phyloP scores from a whole-genome alignment of 2,888 invertebrate genomes.

The Brenthis ino region DNA sequence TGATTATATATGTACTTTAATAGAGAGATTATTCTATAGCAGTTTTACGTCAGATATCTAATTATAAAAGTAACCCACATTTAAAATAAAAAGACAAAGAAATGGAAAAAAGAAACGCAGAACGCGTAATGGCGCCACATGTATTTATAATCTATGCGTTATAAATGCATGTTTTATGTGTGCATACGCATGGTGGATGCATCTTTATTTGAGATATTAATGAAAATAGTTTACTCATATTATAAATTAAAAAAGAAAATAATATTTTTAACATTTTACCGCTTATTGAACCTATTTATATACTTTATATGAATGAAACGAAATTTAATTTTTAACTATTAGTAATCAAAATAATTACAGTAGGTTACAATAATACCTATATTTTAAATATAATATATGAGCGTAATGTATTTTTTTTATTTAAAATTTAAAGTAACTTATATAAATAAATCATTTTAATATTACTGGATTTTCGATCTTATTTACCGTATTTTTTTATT shows the following conservation, averaged over 20 bases:
- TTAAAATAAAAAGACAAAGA: slow-evolving; percentile 24
- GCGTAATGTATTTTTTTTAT: too few species aligned
- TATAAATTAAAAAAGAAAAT: neutral
- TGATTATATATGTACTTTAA: neutral
- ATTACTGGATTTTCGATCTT: too few species aligned
- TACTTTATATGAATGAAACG: too few species aligned
- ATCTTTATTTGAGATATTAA: slow-evolving; percentile 4
- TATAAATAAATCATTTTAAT: too few species aligned
- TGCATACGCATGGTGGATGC: slow-evolving; percentile 18
- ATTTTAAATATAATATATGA: too few species aligned
- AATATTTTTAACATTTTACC: too few species aligned
- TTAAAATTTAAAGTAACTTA: too few species aligned
- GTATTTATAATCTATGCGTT: slow-evolving; percentile 30
- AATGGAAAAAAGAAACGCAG: slow-evolving; percentile 21
- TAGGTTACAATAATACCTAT: too few species aligned
- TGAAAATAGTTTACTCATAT: neutral
- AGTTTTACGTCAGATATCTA: slow-evolving; percentile 3
- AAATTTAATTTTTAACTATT: too few species aligned
- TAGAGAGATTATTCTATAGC: neutral
- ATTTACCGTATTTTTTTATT: too few species aligned
- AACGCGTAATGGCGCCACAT: slow-evolving; percentile 33
- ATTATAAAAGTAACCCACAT: slow-evolving; percentile 21
- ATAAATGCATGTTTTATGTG: slow-evolving; percentile 26
- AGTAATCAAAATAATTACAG: too few species aligned
- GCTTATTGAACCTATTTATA: too few species aligned